These are phyloP conservation scores for Rhingia rostrata DNA, from an alignment of 2,888 invertebrate species.

Conservation along the genomic window DNA sequence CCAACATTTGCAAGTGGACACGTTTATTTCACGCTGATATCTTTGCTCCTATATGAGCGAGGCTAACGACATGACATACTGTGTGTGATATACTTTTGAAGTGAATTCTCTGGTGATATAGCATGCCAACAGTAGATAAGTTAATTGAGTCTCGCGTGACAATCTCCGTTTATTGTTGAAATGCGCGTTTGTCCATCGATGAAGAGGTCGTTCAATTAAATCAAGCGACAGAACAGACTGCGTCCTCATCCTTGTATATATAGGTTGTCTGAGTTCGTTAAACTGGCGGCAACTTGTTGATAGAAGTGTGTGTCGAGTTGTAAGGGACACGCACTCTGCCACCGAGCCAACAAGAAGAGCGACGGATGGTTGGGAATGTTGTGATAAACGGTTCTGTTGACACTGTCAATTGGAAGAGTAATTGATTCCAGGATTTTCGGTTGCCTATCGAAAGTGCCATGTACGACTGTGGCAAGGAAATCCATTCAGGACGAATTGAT, in stretches of 20 bases:
- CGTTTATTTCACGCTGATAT: conserved; percentile 27
- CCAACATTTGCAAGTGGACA: conserved; percentile 9
- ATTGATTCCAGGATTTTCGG: conserved; percentile 31
- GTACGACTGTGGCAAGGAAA: not conserved
- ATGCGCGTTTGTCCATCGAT: conserved; percentile 27
- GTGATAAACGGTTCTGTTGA: conserved; percentile 58
- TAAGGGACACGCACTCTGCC: conserved; percentile 8
- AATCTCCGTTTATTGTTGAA: conserved; percentile 11
- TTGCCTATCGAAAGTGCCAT: not conserved
- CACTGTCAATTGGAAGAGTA: conserved; percentile 53
- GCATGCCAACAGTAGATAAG: conserved; percentile 37
- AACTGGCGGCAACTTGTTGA: conserved; percentile 48
- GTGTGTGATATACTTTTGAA: conserved; percentile 11
- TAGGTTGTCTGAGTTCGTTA: conserved; percentile 14
- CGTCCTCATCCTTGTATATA: conserved; percentile 11
- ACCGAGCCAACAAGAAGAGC: conserved; percentile 1
- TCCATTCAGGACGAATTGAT: not conserved
- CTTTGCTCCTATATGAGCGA: not conserved
- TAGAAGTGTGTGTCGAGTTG: conserved; percentile 15
- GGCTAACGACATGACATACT: conserved; percentile 1
- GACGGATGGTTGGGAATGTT: conserved; percentile 34
- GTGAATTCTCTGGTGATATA: conserved; percentile 30
- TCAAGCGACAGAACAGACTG: not conserved
- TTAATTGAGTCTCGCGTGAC: conserved; percentile 46
- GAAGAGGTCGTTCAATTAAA: conserved; percentile 58